A percentile compares a stretch with the other conserved stretches of the same genome.
Evolutionary conservation across 2,888 invertebrate species (phyloP).

Genomic region (Orthonevra nobilis): DNA sequence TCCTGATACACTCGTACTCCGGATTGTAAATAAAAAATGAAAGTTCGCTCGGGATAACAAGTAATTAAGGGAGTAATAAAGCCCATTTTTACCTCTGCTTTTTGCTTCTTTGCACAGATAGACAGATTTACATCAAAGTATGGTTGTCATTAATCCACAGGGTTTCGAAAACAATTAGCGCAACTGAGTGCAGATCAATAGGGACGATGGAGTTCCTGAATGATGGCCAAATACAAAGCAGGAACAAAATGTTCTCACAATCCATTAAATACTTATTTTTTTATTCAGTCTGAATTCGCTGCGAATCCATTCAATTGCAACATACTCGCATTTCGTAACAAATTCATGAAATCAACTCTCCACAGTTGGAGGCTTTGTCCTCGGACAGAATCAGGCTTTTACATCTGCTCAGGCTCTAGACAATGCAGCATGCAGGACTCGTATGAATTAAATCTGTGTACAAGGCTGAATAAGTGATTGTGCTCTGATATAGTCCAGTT

Average conservation of each 20-base stretch:
- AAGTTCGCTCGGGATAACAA: not conserved
- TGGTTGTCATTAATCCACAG: not conserved
- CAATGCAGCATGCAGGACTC: slow-evolving; percentile 22
- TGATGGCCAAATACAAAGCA: not conserved
- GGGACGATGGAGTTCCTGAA: not conserved
- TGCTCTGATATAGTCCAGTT: slow-evolving; percentile 10
- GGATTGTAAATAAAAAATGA: too few relatives aligned
- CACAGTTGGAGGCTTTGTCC: not conserved
- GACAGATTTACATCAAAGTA: too few relatives aligned
- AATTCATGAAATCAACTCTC: not conserved
- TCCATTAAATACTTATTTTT: slow-evolving; percentile 12
- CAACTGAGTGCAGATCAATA: slow-evolving; percentile 15
- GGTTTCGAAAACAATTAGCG: slow-evolving; percentile 18
- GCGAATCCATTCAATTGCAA: slow-evolving; percentile 18
- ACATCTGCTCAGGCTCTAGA: slow-evolving; percentile 1
- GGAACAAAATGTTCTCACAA: not conserved
- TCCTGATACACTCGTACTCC: too few relatives aligned
- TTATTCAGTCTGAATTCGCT: slow-evolving; percentile 6
- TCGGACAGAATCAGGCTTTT: slow-evolving; percentile 12
- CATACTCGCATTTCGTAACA: slow-evolving; percentile 9
- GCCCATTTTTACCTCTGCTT: not conserved
- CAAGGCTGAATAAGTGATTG: slow-evolving; percentile 12
- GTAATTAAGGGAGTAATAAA: slow-evolving; percentile 1
- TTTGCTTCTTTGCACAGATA: not conserved
- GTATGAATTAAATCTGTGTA: too few relatives aligned